Percentiles rank a stretch among this genome's conserved stretches.
These are phyloP conservation scores for Corvus moneduloides DNA, from an alignment of 2,113 vertebrate species.

Conservation along the genomic window DNA sequence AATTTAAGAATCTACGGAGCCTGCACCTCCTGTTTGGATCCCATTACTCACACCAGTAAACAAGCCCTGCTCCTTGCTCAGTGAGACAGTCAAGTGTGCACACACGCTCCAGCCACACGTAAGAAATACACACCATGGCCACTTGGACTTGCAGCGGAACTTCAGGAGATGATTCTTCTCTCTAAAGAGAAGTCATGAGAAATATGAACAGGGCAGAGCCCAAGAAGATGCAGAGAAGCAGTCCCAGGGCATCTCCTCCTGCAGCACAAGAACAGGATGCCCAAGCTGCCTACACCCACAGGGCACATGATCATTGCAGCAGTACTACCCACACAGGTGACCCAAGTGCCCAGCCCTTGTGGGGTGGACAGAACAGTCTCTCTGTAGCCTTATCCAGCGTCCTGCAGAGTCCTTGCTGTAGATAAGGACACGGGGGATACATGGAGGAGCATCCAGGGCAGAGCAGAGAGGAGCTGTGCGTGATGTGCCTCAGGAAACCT, in stretches of 20 bases:
- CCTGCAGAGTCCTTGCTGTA: background rate
- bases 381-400: background rate
- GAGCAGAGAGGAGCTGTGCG: background rate
- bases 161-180: background rate
- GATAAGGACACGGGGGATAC: rapidly evolving
- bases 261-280: background rate
- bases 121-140: background rate
- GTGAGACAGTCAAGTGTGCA: background rate
- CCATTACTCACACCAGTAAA: background rate
- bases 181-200: background rate
- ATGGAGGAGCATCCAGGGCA: background rate
- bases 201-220: background rate
- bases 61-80: background rate
- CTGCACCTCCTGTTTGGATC: background rate
- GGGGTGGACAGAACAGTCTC: background rate
- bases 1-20: background rate
- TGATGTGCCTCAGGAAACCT: background rate
- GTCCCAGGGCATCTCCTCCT: background rate
- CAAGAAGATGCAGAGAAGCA: background rate
- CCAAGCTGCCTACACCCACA: background rate
- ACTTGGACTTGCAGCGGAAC: rapidly evolving
- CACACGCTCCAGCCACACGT: background rate
- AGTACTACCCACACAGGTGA: background rate
- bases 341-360: background rate
- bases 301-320: background rate